A percentile compares a stretch with the other conserved stretches of the same genome.
These are phyloP conservation scores for Palythoa grandiflora DNA, from an alignment of 92 coral and sea anemone genomes.

Conservation along the genomic window DNA sequence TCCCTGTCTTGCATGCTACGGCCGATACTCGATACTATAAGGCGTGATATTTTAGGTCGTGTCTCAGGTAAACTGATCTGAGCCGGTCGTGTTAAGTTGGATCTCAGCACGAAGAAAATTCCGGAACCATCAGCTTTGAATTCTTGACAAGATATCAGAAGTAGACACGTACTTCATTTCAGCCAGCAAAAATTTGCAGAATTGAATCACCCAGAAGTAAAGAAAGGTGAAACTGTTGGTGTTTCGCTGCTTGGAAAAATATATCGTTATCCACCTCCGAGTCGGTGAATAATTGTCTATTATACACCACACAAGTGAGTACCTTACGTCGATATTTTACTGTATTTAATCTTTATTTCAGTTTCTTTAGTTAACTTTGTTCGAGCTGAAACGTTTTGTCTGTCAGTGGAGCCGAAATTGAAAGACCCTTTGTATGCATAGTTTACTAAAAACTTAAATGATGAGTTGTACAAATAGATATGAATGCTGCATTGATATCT, in stretches of 20 bases:
- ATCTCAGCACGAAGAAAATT: neutral
- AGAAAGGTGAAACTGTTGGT: neutral
- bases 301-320: neutral
- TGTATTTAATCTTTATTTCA: neutral
- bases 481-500: too few species aligned
- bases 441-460: neutral
- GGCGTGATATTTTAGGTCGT: too few species aligned
- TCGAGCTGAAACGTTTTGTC: neutral
- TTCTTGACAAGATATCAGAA: neutral
- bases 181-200: neutral
- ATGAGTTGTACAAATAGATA: too few species aligned
- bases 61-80: neutral
- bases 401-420: neutral
- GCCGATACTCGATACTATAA: neutral
- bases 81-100: neutral
- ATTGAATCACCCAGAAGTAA: neutral
- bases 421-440: neutral
- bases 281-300: neutral
- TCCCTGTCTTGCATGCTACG: neutral
- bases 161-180: constrained; percentile 13
- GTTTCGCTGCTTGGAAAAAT: neutral
- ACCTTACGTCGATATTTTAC: neutral
- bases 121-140: neutral
- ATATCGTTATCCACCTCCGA: neutral
- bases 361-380: neutral